Conservation (phyloP, 2,888 invertebrate species). For the Tipula confusa region DNA sequence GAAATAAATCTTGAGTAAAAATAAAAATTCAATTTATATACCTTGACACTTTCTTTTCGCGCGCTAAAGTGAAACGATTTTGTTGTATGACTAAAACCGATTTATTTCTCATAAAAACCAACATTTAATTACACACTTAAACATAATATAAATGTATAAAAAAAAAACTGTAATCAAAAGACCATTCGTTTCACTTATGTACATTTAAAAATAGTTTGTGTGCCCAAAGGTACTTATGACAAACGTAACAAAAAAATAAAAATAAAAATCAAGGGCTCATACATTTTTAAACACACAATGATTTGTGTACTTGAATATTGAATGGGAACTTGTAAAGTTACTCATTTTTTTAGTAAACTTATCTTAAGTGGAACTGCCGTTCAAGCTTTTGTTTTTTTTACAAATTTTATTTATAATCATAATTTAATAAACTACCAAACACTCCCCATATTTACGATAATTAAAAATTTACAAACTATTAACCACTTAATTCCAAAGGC, state of each 20-base stretch:
- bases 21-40: constrained; percentile 20
- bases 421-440: background rate
- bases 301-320: background rate
- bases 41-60: constrained; percentile 25
- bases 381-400: background rate
- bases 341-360: background rate
- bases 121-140: constrained; percentile 32
- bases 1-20: background rate
- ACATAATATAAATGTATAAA: constrained; percentile 34
- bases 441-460: background rate
- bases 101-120: constrained; percentile 33
- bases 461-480: constrained; percentile 9
- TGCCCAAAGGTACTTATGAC: background rate
- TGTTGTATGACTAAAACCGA: constrained; percentile 9
- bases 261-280: background rate
- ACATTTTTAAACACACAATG: background rate
- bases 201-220: constrained; percentile 21
- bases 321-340: background rate
- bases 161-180: constrained; percentile 36
- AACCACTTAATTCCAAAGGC: constrained; percentile 6
- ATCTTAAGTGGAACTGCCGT: background rate
- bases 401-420: background rate
- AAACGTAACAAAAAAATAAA: background rate
- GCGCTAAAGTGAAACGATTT: constrained; percentile 14
- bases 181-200: constrained; percentile 36